phyloP scores from a whole-genome alignment of 1,140 invertebrate genomes.

The Globodera ellingtonae region DNA sequence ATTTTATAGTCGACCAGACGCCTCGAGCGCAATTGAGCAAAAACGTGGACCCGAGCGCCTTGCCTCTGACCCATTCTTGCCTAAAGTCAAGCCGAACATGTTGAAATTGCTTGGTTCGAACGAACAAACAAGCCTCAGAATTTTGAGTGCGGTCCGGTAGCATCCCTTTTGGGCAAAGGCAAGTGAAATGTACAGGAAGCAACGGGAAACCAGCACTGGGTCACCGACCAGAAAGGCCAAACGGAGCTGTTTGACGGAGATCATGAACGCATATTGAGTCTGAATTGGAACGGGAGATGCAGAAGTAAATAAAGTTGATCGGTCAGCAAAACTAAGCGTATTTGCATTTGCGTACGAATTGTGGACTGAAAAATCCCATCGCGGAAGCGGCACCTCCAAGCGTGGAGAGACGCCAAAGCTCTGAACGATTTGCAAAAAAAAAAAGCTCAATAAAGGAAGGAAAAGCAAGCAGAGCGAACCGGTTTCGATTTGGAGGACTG shows the following conservation, averaged over 20 bases:
- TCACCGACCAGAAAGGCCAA: constrained; percentile 28
- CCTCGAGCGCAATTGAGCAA: constrained; percentile 30
- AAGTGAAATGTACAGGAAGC: constrained; percentile 32
- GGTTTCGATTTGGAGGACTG: constrained; percentile 26
- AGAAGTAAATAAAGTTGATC: no score
- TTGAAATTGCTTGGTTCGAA: neutral
- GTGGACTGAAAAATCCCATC: constrained; percentile 30
- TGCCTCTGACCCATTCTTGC: constrained; percentile 13
- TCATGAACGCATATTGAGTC: constrained; percentile 28
- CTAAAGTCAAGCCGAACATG: constrained; percentile 3
- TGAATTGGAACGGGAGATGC: constrained; percentile 12
- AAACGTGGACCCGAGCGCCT: constrained; percentile 8
- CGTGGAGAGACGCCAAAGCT: constrained; percentile 14
- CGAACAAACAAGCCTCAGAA: constrained; percentile 10
- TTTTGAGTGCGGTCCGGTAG: constrained; percentile 16
- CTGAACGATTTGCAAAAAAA: neutral
- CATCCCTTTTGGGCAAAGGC: constrained; percentile 32
- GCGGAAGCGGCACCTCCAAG: constrained; percentile 37
- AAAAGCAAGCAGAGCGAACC: neutral
- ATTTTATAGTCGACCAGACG: constrained; percentile 35
- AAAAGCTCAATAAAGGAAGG: neutral
- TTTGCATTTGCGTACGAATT: constrained; percentile 32
- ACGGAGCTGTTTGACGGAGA: constrained; percentile 25
- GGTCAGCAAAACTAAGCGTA: neutral
- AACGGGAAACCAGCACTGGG: constrained; percentile 28